Evolutionary conservation across 2,113 vertebrate genomes (phyloP).

Genomic region (Platycercus adscitus): DNA sequence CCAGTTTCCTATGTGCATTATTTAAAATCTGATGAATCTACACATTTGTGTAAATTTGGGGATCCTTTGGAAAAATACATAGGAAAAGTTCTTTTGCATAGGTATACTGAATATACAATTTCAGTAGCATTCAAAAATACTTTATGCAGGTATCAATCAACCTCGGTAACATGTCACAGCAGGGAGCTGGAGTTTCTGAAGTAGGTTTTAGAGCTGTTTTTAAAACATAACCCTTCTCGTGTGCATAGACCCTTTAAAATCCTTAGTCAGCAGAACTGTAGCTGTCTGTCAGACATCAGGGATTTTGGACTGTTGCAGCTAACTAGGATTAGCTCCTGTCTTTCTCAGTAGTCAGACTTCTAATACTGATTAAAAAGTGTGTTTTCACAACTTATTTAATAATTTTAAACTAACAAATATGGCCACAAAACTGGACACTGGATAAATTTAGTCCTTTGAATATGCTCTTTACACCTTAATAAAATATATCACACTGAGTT

Average conservation of each 20-base stretch:
- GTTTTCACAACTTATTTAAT: not conserved
- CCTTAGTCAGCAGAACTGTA: not conserved
- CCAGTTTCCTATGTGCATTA: not conserved
- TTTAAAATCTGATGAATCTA: not conserved
- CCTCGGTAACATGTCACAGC: not conserved
- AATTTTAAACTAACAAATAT: not conserved
- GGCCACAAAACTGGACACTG: not conserved
- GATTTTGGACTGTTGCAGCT: not conserved
- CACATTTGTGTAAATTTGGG: not conserved
- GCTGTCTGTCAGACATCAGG: not conserved
- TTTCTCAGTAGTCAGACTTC: not conserved
- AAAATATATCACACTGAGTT: slow-evolving; percentile 67
- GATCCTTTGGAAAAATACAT: not conserved
- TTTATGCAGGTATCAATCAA: not conserved
- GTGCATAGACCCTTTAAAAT: not conserved
- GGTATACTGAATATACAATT: not conserved
- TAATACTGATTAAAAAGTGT: not conserved
- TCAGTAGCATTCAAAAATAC: not conserved
- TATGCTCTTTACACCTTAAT: slow-evolving; percentile 19
- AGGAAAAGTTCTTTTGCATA: not conserved
- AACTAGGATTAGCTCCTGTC: not conserved
- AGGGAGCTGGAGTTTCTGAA: not conserved
- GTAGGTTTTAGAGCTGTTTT: not conserved
- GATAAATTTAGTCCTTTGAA: slow-evolving; percentile 7
- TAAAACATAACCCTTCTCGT: not conserved